Conservation (phyloP, 2,113 vertebrate genomes). For the Falcunculus frontatus region DNA sequence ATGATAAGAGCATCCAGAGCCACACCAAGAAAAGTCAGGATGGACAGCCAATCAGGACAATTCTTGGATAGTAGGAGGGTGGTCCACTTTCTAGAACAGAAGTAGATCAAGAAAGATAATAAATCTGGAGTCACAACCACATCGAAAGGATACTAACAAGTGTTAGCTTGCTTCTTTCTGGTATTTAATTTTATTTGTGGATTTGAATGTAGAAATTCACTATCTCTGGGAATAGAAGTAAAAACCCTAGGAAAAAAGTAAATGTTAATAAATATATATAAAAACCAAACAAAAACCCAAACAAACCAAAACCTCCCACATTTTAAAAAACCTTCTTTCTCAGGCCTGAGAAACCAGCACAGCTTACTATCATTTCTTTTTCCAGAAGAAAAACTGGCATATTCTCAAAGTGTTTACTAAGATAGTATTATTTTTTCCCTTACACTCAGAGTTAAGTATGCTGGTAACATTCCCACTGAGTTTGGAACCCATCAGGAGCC, state of each 20-base stretch:
- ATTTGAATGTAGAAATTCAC: not conserved
- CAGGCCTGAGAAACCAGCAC: not conserved
- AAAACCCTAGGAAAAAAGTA: not conserved
- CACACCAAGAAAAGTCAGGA: not conserved
- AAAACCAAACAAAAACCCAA: not conserved
- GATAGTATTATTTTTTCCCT: not conserved
- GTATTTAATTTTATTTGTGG: not conserved
- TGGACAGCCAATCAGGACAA: accelerated
- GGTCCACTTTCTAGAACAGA: not conserved
- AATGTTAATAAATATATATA: not conserved
- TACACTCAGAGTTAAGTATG: not conserved
- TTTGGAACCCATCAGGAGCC: not conserved
- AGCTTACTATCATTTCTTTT: not conserved
- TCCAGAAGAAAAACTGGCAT: not conserved
- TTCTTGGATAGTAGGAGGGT: not conserved
- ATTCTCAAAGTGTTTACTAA: not conserved
- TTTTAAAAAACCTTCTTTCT: not conserved
- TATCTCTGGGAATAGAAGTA: not conserved
- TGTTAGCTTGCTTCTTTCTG: not conserved
- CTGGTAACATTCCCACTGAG: not conserved
- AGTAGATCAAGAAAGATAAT: not conserved
- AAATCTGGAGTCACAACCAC: not conserved
- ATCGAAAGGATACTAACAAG: not conserved
- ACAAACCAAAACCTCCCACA: not conserved
- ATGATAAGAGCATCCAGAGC: not conserved